Conservation (phyloP, 2,113 vertebrate species). For the Gadus chalcogrammus region DNA sequence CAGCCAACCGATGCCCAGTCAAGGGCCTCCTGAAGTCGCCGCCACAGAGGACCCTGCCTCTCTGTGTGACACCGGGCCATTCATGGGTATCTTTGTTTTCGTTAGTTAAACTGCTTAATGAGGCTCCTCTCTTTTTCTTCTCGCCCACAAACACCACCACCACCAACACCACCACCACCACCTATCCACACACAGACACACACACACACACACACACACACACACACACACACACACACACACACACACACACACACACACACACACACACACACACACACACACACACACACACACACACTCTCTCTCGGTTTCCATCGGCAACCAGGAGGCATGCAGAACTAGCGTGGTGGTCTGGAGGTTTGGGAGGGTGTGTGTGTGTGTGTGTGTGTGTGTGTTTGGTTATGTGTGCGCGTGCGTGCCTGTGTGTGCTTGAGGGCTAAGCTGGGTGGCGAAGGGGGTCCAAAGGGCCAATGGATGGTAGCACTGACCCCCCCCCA, state of each 20-base stretch:
- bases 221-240: conserved; percentile 7
- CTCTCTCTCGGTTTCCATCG: conserved; percentile 43
- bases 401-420: neutral
- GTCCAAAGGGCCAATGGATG: conserved; percentile 34
- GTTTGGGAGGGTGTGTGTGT: conserved; percentile 12
- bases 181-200: neutral
- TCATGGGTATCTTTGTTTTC: too few relatives aligned
- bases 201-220: conserved; percentile 29
- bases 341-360: too few relatives aligned
- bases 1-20: too few relatives aligned
- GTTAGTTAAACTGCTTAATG: too few relatives aligned
- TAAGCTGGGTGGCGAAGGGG: neutral
- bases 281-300: conserved; percentile 2
- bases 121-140: neutral
- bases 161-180: too few relatives aligned
- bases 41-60: too few relatives aligned
- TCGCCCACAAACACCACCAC: too few relatives aligned
- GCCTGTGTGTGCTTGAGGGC: neutral
- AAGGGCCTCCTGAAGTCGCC: too few relatives aligned
- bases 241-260: conserved; percentile 2
- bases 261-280: conserved; percentile 27
- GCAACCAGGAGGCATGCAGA: conserved; percentile 55
- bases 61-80: too few relatives aligned
- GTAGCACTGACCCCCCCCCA: conserved; percentile 14
- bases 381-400: neutral